Evolutionary conservation across 2,797 vertebrate species (phyloP).

Genomic region (Rhabdomys pumilio): DNA sequence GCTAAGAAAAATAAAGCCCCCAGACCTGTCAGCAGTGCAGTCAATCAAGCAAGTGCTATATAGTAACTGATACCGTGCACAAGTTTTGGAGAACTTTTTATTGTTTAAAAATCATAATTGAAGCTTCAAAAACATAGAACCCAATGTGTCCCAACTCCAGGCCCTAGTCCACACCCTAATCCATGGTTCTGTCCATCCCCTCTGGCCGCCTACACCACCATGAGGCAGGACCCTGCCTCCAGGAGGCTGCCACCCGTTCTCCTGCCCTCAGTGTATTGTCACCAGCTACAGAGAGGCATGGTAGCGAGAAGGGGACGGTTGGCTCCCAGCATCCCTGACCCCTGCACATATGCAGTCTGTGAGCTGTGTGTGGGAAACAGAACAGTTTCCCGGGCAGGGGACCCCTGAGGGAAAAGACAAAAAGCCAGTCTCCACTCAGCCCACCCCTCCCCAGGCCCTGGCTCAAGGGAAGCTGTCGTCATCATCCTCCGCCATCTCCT

Average conservation of each 20-base stretch:
- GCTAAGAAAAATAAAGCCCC: neutral
- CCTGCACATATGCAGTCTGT: conserved; percentile 79
- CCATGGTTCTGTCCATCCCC: conserved; percentile 48
- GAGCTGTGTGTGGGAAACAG: conserved; percentile 59
- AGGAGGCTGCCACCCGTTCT: conserved; percentile 29
- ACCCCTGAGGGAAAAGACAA: conserved; percentile 49
- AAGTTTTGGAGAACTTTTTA: conserved; percentile 87
- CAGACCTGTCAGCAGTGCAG: neutral
- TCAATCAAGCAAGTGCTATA: rapidly evolving
- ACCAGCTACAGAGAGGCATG: conserved; percentile 72
- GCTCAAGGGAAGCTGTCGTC: conserved; percentile 97
- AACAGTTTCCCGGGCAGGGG: conserved; percentile 37
- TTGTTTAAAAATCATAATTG: conserved; percentile 91
- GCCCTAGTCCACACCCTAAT: conserved; percentile 52
- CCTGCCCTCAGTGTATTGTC: conserved; percentile 28
- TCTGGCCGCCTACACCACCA: conserved; percentile 54
- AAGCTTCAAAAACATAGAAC: conserved; percentile 89
- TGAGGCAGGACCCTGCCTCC: conserved; percentile 76
- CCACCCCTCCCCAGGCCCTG: conserved; percentile 79
- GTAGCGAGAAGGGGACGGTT: conserved; percentile 17
- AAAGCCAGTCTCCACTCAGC: conserved; percentile 64
- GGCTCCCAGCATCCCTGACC: conserved; percentile 58
- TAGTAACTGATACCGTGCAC: neutral
- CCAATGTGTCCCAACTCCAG: conserved; percentile 67
- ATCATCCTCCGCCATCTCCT: conserved; percentile 99